Evolutionary conservation across 2,797 vertebrate genomes (phyloP).

Genomic region (Falco berigora): DNA sequence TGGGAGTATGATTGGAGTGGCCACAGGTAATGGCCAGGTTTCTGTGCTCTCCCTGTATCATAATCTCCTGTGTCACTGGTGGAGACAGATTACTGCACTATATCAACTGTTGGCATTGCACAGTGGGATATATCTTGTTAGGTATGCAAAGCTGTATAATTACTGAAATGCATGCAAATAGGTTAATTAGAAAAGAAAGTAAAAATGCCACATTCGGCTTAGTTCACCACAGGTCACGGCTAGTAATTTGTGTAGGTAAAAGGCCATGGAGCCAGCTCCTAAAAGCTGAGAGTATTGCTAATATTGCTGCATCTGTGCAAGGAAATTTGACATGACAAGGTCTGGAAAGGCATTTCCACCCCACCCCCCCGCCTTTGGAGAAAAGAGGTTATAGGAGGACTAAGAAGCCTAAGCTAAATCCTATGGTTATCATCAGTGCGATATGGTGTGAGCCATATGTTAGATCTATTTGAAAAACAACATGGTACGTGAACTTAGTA

Average conservation of each 20-base stretch:
- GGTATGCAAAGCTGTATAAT: not conserved
- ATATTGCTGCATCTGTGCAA: not conserved
- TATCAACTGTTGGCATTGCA: not conserved
- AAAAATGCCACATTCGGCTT: not conserved
- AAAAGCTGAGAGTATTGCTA: not conserved
- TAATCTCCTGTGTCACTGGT: not conserved
- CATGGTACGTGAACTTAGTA: rapidly evolving
- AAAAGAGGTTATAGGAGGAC: not conserved
- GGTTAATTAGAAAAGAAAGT: conserved; percentile 35
- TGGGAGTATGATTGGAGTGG: not conserved
- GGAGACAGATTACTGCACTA: not conserved
- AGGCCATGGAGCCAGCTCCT: not conserved
- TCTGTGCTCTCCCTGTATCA: not conserved
- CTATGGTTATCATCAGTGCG: not conserved
- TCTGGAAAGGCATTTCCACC: not conserved
- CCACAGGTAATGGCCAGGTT: no score
- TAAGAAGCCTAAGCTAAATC: not conserved
- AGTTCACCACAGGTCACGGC: not conserved
- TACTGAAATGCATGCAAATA: conserved; percentile 16
- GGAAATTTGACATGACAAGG: not conserved
- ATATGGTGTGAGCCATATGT: not conserved
- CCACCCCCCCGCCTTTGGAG: no score
- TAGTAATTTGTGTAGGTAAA: not conserved
- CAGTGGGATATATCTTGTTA: not conserved
- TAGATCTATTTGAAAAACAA: not conserved